Base-by-base conservation (phyloP, 2,797 vertebrate genomes). In the Mastacembelus armatus region DNA sequence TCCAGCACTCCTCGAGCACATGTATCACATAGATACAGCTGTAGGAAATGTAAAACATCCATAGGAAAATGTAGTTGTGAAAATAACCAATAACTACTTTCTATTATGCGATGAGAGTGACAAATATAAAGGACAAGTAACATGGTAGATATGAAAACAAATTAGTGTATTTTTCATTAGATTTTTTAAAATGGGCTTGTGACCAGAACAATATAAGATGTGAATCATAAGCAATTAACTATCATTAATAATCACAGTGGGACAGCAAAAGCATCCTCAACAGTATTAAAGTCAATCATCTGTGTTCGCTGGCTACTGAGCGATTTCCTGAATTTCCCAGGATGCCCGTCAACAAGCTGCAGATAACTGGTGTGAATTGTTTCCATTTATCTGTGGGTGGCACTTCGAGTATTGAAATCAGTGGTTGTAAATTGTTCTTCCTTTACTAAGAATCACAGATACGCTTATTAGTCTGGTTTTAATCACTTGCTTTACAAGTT, bases 361-460 rank as follows among this genome's bases (percentile, higher is more conserved):
- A 45, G 35, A 65, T 27, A 45, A 45, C 47, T 12, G 26, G 15
- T 7, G 10, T 21, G 39, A 58, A 52, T 45, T 1, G 27, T n/a
- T 35, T 70, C 29, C 62, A 44, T 76, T 43, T 24, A 30, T 65
- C 47, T 39, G 21, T 50, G 14, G 63, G 55, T 15, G 57, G 39
- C 44, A 24, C 44, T 42, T 69, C 54, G 54, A 44, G 33, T 62
- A 68, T 74, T 59, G 72, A 78, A 74, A 60, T 50, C 44, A 24
- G 27, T 6, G 32, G 35, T 62, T 73, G 18, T 61, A 80, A 78
- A 85, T 80, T 24, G 58, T 40, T 69, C 30, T 60, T 59, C 30
- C 4, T 21, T 61, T 47, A 35, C 65, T 22, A 24, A 50, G 33
- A 48, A 40, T 61, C 58, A 52, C 33, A 52, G 24, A 57, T 10